Conservation (phyloP, 2,888 invertebrate species). For the Tiliacea citrago region DNA sequence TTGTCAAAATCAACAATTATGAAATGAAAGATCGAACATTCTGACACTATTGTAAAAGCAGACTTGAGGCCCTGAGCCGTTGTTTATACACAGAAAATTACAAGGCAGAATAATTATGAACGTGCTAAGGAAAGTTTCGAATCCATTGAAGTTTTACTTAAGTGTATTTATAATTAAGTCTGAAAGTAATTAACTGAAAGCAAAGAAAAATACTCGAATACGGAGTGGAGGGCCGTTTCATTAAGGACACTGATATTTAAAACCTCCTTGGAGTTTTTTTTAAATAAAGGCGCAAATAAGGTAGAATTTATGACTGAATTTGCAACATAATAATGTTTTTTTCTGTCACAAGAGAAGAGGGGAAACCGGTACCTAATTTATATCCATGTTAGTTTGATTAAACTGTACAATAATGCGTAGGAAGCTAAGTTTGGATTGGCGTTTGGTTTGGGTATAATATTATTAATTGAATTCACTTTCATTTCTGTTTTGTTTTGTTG, state of each 20-base stretch:
- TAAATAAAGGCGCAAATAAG: neutral
- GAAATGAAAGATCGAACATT: no score
- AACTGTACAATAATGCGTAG: neutral
- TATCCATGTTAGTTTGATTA: neutral
- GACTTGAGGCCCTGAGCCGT: no score
- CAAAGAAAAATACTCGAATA: constrained; percentile 50
- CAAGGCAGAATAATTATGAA: constrained; percentile 41
- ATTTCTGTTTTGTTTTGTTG: no score
- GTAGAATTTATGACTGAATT: constrained; percentile 8
- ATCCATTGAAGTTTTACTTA: constrained; percentile 61
- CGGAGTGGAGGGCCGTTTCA: constrained; percentile 9
- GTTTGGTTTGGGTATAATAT: no score
- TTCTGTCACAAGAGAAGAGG: neutral
- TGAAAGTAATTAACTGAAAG: constrained; percentile 53
- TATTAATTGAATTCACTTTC: no score
- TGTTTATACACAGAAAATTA: constrained; percentile 45
- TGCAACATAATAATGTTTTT: neutral
- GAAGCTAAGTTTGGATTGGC: neutral
- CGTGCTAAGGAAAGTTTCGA: constrained; percentile 24
- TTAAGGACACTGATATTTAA: constrained; percentile 20
- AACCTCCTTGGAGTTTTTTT: constrained; percentile 7
- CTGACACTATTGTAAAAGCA: no score
- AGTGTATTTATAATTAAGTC: constrained; percentile 54
- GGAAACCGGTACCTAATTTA: neutral
- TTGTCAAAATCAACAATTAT: no score